Evolutionary conservation across 2,888 invertebrate genomes (phyloP).

Genomic region (Rotaria socialis): DNA sequence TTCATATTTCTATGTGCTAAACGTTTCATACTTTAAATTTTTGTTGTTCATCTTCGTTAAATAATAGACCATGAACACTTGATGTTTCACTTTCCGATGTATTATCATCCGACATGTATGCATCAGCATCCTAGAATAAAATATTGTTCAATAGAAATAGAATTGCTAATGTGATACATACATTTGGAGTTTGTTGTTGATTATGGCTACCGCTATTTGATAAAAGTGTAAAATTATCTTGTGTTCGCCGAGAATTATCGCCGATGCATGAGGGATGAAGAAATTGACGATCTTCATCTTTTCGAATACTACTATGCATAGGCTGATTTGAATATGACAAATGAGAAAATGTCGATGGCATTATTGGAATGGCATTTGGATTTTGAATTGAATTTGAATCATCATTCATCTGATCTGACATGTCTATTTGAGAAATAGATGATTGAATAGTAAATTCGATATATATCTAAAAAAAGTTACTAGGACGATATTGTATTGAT

Average conservation of each 20-base stretch:
- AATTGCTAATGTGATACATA: background rate
- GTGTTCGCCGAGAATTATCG: background rate
- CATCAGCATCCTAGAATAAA: background rate
- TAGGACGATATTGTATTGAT: background rate
- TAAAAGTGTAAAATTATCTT: background rate
- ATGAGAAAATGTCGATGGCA: background rate
- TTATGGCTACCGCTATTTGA: background rate
- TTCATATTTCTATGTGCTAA: too few relatives aligned
- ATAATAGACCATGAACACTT: background rate
- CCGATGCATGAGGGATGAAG: conserved; percentile 7
- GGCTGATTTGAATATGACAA: background rate
- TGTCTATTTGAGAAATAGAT: background rate
- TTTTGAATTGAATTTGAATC: background rate
- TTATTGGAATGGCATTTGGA: background rate
- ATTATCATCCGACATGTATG: conserved; percentile 34
- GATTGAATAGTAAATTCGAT: background rate
- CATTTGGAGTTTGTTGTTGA: background rate
- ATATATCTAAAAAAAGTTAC: background rate
- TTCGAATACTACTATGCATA: background rate
- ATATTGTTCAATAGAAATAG: background rate
- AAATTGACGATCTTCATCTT: background rate
- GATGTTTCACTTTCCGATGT: conserved; percentile 30
- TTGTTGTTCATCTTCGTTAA: conserved; percentile 34
- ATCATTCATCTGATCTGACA: background rate
- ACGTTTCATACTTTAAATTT: background rate